phyloP scores from a whole-genome alignment of 2,113 vertebrate species.

The Xenopus laevis region DNA sequence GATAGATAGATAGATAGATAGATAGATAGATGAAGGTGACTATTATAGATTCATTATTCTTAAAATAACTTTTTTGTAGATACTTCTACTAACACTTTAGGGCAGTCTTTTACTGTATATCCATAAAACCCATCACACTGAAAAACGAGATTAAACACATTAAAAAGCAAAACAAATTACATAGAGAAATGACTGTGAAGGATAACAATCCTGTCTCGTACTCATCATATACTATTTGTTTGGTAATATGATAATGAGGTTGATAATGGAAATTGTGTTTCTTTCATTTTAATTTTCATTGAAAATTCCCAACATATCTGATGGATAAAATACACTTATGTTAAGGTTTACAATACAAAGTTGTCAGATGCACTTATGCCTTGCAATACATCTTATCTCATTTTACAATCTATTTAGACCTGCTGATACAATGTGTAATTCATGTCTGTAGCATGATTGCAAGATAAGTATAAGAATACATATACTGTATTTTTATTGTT shows the following conservation, averaged over 20 bases:
- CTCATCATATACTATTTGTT: not conserved
- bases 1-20: no score
- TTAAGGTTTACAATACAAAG: constrained; percentile 35
- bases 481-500: constrained; percentile 34
- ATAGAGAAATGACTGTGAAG: no score
- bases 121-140: no score
- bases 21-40: no score
- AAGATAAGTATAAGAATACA: constrained; percentile 52
- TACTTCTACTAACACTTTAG: no score
- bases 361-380: not conserved
- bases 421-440: constrained; percentile 24
- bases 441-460: constrained; percentile 8
- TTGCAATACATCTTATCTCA: constrained; percentile 5
- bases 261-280: not conserved
- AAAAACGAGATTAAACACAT: constrained; percentile 2
- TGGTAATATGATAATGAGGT: constrained; percentile 16
- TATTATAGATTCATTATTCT: no score
- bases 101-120: no score
- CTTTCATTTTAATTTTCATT: not conserved
- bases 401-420: constrained; percentile 22
- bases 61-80: no score
- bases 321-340: constrained; percentile 17
- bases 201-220: no score
- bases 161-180: not conserved
- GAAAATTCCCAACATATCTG: constrained; percentile 27